These are phyloP conservation scores for Ips nitidus DNA, from an alignment of 1,140 invertebrate genomes.

Conservation along the genomic window DNA sequence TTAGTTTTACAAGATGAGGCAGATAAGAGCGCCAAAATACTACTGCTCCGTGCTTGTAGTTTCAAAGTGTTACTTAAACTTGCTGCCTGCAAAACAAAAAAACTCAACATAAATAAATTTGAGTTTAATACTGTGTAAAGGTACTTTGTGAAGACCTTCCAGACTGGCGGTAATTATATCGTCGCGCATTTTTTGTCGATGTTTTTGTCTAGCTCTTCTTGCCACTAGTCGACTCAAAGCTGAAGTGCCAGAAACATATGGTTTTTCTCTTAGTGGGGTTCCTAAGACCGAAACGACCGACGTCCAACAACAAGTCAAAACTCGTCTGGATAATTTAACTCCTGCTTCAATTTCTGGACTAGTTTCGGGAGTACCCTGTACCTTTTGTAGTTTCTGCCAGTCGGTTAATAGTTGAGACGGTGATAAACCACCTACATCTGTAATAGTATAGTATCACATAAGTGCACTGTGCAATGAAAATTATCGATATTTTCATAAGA, in stretches of 20 bases:
- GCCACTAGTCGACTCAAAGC: conserved; percentile 49
- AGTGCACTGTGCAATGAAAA: too few species aligned
- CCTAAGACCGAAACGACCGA: conserved; percentile 87
- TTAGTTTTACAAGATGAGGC: conserved; percentile 70
- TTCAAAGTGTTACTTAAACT: conserved; percentile 72
- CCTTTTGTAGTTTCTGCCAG: conserved; percentile 78
- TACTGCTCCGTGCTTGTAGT: conserved; percentile 81
- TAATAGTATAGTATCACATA: conserved; percentile 38
- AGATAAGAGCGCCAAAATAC: conserved; percentile 76
- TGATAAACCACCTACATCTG: conserved; percentile 83
- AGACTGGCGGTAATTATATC: conserved; percentile 80
- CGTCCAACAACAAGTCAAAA: conserved; percentile 90
- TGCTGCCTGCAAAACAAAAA: conserved; percentile 59
- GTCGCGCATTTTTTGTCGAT: conserved; percentile 63
- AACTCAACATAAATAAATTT: conserved; percentile 5
- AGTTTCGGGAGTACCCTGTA: conserved; percentile 62
- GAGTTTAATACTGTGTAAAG: neutral
- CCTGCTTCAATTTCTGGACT: conserved; percentile 70
- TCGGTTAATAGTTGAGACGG: conserved; percentile 80
- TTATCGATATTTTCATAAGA: too few species aligned
- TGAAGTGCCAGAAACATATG: conserved; percentile 56
- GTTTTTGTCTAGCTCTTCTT: conserved; percentile 54
- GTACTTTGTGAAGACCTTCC: conserved; percentile 87
- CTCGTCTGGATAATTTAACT: conserved; percentile 63
- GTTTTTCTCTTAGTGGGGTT: conserved; percentile 67